A percentile compares a stretch with the other conserved stretches of the same genome.
Evolutionary conservation across 2,888 invertebrate species (phyloP).

Genomic region (Chironomus riparius): DNA sequence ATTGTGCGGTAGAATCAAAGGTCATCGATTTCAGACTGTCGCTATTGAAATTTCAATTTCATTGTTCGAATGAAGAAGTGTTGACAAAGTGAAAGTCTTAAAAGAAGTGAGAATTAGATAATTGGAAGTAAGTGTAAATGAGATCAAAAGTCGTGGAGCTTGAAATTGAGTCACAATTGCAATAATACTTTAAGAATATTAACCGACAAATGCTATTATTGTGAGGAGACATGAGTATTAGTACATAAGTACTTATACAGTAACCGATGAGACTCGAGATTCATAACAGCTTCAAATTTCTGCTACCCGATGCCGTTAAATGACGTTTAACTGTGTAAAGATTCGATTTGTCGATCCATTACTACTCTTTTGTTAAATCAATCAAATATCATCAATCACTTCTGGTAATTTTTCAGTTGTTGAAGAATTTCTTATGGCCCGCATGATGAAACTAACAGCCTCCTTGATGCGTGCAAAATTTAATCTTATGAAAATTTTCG

Average conservation of each 20-base stretch:
- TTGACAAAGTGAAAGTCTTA: too few relatives aligned
- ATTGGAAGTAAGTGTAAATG: too few relatives aligned
- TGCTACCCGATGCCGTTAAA: not conserved
- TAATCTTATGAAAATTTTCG: not conserved
- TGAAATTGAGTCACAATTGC: too few relatives aligned
- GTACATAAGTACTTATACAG: not conserved
- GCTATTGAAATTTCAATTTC: constrained; percentile 19
- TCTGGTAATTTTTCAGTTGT: not conserved
- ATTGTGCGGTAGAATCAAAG: not conserved
- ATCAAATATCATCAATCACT: constrained; percentile 25
- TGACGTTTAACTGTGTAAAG: constrained; percentile 3
- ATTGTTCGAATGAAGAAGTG: not conserved
- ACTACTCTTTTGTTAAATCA: constrained; percentile 13
- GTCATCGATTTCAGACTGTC: not conserved
- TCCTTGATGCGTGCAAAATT: not conserved
- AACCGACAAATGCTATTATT: too few relatives aligned
- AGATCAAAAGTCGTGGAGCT: too few relatives aligned
- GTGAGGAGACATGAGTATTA: not conserved
- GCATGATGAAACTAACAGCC: not conserved
- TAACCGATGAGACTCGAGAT: not conserved
- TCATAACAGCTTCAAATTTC: not conserved
- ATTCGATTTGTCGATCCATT: not conserved
- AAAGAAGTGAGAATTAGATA: too few relatives aligned
- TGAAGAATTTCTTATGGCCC: not conserved
- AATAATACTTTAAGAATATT: too few relatives aligned